Conservation (phyloP, 1,140 invertebrate genomes). For the Bombus confusus region DNA sequence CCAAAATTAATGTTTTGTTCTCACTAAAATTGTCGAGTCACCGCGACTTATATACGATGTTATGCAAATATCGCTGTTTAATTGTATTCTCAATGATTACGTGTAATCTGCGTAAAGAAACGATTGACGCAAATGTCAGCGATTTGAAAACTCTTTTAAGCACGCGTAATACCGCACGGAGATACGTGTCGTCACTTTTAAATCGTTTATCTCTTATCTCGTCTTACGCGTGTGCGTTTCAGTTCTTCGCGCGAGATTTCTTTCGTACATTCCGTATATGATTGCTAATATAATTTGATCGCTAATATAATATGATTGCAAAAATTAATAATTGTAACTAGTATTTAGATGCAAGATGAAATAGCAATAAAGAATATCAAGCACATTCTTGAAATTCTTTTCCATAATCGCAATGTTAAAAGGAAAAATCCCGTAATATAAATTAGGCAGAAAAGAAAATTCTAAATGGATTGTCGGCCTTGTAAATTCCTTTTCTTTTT, state of each 20-base stretch:
- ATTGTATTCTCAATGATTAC: constrained; percentile 27
- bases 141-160: constrained; percentile 6
- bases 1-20: not conserved
- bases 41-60: too few species aligned
- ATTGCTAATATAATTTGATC: too few species aligned
- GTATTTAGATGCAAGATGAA: too few species aligned
- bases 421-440: too few species aligned
- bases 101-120: not conserved
- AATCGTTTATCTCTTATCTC: constrained; percentile 10
- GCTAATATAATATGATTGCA: too few species aligned
- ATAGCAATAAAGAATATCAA: too few species aligned
- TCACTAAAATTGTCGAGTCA: constrained; percentile 3
- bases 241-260: not conserved
- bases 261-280: too few species aligned
- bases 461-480: accelerated
- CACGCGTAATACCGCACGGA: constrained; percentile 5
- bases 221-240: not conserved
- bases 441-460: too few species aligned
- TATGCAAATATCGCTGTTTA: not conserved
- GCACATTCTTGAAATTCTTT: too few species aligned
- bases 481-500: too few species aligned
- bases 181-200: not conserved
- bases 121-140: constrained; percentile 17
- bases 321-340: too few species aligned
- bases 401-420: too few species aligned